Evolutionary conservation across 2,113 vertebrate genomes (phyloP).

Genomic region (Aspiorhynchus laticeps): DNA sequence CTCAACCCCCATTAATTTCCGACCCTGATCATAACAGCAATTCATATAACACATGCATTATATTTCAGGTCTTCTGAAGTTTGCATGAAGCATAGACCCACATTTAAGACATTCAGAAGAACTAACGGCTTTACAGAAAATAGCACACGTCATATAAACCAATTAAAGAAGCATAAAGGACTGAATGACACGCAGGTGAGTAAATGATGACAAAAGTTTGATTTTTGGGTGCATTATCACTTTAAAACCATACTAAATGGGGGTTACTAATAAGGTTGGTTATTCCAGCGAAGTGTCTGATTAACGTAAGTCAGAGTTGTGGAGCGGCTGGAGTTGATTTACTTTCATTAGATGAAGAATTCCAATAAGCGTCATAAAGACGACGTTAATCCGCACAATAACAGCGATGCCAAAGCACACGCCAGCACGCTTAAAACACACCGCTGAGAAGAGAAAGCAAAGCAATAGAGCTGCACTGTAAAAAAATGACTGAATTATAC

Average conservation of each 20-base stretch:
- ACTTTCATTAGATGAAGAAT: constrained; percentile 60
- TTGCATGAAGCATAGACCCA: too few relatives aligned
- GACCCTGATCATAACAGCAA: neutral
- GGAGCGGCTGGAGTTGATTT: constrained; percentile 58
- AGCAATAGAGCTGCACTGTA: neutral
- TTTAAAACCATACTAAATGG: neutral
- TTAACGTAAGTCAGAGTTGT: constrained; percentile 40
- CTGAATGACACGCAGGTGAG: neutral
- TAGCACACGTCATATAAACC: neutral
- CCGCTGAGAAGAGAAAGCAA: neutral
- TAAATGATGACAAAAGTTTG: neutral
- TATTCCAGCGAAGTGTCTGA: constrained; percentile 46
- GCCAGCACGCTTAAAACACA: constrained; percentile 54
- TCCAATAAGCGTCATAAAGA: constrained; percentile 58
- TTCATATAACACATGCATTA: neutral
- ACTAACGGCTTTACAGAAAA: neutral
- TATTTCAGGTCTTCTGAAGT: too few relatives aligned
- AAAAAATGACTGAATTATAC: too few relatives aligned
- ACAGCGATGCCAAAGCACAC: constrained; percentile 58
- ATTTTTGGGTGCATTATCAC: neutral
- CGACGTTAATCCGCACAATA: constrained; percentile 57
- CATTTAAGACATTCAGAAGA: neutral
- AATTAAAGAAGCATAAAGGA: neutral
- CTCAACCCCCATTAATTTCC: neutral
- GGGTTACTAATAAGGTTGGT: neutral